A percentile compares a stretch with the other conserved stretches of the same genome.
phyloP scores from a whole-genome alignment of 2,888 invertebrate genomes.

The Lepidochrysops patricia region DNA sequence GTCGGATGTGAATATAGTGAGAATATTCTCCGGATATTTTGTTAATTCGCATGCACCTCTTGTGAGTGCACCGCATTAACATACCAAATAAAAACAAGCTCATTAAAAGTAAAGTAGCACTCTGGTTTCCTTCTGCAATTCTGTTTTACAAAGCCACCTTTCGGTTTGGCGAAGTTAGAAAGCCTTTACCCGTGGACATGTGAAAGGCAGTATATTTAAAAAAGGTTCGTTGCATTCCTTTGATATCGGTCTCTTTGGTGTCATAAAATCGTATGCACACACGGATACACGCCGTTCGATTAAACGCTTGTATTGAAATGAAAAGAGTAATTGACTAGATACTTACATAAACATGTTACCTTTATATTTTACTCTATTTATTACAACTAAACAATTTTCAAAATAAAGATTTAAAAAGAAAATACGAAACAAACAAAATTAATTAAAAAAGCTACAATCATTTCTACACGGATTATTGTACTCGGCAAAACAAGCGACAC shows the following conservation, averaged over 20 bases:
- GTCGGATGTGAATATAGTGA: conserved; percentile 7
- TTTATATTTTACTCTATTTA: too few species aligned
- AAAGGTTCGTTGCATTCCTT: conserved; percentile 43
- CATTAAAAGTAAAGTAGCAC: conserved; percentile 14
- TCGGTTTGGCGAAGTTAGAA: conserved; percentile 26
- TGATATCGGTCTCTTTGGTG: conserved; percentile 46
- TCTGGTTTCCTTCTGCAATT: conserved; percentile 8
- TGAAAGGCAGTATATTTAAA: conserved; percentile 38
- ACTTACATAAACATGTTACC: too few species aligned
- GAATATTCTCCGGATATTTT: conserved; percentile 11
- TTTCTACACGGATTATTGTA: conserved; percentile 6
- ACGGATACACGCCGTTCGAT: conserved; percentile 33
- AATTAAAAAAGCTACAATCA: not conserved
- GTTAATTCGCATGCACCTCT: conserved; percentile 11
- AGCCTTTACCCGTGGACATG: conserved; percentile 36
- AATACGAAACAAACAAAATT: not conserved
- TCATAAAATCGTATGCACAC: conserved; percentile 42
- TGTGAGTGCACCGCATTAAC: conserved; percentile 13
- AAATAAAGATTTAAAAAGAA: too few species aligned
- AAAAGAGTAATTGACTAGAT: too few species aligned
- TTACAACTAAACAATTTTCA: too few species aligned
- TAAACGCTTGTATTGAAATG: conserved; percentile 17
- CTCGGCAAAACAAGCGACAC: conserved; percentile 15
- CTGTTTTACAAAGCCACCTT: conserved; percentile 28
- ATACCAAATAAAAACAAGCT: conserved; percentile 11